phyloP scores from a whole-genome alignment of 2,797 vertebrate species.

The Fringilla coelebs region DNA sequence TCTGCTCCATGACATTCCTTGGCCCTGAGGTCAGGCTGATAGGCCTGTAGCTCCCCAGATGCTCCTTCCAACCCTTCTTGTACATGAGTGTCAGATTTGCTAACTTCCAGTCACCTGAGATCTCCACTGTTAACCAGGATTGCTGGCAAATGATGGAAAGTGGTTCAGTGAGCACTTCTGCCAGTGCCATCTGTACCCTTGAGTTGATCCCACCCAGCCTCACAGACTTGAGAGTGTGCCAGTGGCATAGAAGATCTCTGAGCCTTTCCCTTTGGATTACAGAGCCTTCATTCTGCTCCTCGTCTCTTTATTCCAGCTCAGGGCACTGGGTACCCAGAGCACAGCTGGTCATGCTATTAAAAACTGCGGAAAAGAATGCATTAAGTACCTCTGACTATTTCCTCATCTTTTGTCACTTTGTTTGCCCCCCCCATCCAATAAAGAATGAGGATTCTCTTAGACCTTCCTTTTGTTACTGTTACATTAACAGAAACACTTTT shows the following conservation, averaged over 20 bases:
- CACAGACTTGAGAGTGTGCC: background rate
- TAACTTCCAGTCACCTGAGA: background rate
- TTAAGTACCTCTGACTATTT: background rate
- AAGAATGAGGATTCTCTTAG: background rate
- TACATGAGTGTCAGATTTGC: background rate
- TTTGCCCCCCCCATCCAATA: background rate
- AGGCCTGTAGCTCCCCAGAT: background rate
- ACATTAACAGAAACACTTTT: background rate
- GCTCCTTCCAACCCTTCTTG: background rate
- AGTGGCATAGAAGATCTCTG: background rate
- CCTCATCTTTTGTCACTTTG: background rate
- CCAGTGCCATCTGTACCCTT: background rate
- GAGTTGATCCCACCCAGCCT: background rate
- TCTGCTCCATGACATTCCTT: background rate
- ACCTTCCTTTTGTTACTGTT: background rate
- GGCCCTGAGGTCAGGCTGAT: background rate
- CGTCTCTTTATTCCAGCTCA: background rate
- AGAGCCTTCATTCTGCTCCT: background rate
- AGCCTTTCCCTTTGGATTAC: background rate
- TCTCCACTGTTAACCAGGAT: background rate
- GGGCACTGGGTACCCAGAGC: background rate
- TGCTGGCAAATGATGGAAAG: background rate
- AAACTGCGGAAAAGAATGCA: background rate
- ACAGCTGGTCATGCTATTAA: background rate
- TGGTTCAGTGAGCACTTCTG: background rate